phyloP scores from a whole-genome alignment of 2,113 vertebrate species.

The Cyphomyrus discorhynchus region DNA sequence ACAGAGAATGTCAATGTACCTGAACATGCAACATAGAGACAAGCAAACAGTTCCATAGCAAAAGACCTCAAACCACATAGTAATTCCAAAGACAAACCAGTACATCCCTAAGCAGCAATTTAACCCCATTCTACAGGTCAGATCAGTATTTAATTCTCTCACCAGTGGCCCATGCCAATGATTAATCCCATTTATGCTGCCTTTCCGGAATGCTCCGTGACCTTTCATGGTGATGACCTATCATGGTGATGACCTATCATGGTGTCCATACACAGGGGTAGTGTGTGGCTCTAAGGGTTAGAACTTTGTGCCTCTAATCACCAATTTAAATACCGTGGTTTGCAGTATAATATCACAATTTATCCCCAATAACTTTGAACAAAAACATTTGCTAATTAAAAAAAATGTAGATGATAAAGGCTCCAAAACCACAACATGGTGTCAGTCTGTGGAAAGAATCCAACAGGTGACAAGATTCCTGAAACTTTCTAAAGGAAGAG shows the following conservation, averaged over 20 bases:
- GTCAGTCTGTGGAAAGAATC: not conserved
- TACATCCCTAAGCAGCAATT: conserved; percentile 65
- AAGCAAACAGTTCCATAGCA: not conserved
- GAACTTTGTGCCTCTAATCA: not conserved
- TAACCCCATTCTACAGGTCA: conserved; percentile 60
- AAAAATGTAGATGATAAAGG: not conserved
- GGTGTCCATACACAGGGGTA: not conserved
- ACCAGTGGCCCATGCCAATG: conserved; percentile 66
- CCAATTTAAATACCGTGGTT: not conserved
- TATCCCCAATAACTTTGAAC: conserved; percentile 39
- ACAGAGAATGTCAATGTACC: not conserved
- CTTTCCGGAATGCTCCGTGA: conserved; percentile 69
- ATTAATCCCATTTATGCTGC: conserved; percentile 81
- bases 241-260: conserved; percentile 45
- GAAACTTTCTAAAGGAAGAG: not conserved
- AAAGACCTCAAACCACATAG: conserved; percentile 19
- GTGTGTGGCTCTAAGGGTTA: not conserved
- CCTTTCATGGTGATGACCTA: conserved; percentile 50
- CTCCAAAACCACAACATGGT: not conserved
- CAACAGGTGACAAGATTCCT: not conserved
- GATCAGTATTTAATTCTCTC: conserved; percentile 86
- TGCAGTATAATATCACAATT: not conserved
- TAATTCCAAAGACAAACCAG: conserved; percentile 74
- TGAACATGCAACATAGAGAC: not conserved
- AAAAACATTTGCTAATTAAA: conserved; percentile 31